Conservation (phyloP, 2,888 invertebrate species). For the Phortica okadai region DNA sequence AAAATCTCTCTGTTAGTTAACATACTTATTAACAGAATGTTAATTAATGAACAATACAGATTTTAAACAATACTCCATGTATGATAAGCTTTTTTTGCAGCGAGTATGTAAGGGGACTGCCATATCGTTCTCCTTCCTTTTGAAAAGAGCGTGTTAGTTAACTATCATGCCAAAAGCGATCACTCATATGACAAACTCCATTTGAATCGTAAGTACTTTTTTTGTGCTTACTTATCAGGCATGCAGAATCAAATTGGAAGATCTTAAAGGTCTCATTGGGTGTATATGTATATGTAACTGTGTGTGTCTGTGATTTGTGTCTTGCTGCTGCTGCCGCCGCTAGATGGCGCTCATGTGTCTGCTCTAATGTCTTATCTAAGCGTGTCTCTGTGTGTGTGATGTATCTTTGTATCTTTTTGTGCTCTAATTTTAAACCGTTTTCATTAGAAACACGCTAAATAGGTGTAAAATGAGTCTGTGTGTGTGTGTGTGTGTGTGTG, state of each 20-base stretch:
- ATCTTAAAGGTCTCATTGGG: background rate
- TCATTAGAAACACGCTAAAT: conserved; percentile 11
- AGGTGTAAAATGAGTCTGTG: conserved; percentile 20
- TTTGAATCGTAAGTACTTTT: no score
- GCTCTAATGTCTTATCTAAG: conserved; percentile 37
- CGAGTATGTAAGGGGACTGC: background rate
- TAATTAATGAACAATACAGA: no score
- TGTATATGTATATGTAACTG: conserved; percentile 20
- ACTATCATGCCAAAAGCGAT: no score
- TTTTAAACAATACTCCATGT: no score
- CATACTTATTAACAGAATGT: no score
- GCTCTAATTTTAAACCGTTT: conserved; percentile 15
- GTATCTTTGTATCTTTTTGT: background rate
- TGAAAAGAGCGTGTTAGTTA: no score
- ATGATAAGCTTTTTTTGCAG: no score
- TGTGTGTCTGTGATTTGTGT: conserved; percentile 21
- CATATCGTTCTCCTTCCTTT: no score
- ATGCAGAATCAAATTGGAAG: no score
- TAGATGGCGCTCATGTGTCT: conserved; percentile 20
- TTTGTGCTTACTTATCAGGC: no score
- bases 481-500: conserved; percentile 28
- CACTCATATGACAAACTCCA: no score
- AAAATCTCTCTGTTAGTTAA: no score
- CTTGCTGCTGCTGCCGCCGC: background rate
- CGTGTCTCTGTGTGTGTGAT: background rate